A percentile compares a stretch with the other conserved stretches of the same genome.
These are phyloP conservation scores for Morus bassanus DNA, from an alignment of 2,797 vertebrate species.

Conservation along the genomic window DNA sequence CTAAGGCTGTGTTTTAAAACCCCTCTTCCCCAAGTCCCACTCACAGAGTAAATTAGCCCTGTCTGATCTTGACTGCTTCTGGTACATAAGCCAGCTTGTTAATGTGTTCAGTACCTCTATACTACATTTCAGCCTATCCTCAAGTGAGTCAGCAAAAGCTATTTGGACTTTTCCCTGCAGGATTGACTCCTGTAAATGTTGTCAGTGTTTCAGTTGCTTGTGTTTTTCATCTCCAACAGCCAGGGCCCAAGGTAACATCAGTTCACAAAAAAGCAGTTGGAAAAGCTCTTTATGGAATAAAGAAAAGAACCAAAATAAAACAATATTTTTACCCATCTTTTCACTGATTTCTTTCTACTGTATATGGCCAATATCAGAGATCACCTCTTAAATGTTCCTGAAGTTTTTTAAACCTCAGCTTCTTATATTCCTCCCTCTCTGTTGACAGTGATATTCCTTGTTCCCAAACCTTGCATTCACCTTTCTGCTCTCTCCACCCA, in stretches of 20 bases:
- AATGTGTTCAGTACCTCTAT: neutral
- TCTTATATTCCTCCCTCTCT: neutral
- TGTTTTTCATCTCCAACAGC: neutral
- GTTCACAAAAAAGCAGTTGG: neutral
- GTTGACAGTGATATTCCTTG: neutral
- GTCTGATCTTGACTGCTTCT: neutral
- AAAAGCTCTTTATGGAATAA: neutral
- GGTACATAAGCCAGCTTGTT: neutral
- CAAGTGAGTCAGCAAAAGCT: neutral
- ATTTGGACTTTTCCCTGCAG: neutral
- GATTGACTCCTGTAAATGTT: neutral
- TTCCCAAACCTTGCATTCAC: neutral
- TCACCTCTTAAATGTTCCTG: neutral
- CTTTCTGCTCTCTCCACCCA: neutral
- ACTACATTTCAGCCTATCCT: neutral
- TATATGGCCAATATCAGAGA: neutral
- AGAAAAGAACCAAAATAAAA: neutral
- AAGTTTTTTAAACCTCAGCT: neutral
- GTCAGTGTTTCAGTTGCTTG: neutral
- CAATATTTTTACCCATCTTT: neutral
- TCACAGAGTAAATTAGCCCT: neutral
- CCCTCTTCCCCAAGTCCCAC: neutral
- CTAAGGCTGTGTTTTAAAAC: neutral
- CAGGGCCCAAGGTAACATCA: neutral
- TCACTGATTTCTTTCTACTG: neutral